A percentile compares a stretch with the other conserved stretches of the same genome.
Evolutionary conservation across 2,113 vertebrate species (phyloP).

Genomic region (Phalacrocorax carbo): DNA sequence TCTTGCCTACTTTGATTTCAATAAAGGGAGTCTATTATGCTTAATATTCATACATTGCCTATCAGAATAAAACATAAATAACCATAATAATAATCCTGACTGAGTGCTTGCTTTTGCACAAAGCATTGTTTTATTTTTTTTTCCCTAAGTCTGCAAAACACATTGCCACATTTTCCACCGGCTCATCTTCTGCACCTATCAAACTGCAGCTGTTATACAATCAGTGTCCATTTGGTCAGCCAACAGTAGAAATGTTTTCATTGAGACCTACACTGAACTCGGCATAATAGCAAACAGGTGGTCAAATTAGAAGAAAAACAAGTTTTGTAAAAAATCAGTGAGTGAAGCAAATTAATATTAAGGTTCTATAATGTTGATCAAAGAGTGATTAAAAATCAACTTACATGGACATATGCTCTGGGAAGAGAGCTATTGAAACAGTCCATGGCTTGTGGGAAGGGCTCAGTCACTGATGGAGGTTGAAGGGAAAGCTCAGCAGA

Average conservation of each 20-base stretch:
- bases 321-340: neutral
- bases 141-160: conserved; percentile 10
- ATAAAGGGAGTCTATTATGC: neutral
- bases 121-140: neutral
- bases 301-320: conserved; percentile 30
- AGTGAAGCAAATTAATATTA: neutral
- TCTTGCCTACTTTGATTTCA: neutral
- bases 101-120: neutral
- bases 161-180: conserved; percentile 38
- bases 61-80: neutral
- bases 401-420: neutral
- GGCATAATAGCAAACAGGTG: conserved; percentile 54
- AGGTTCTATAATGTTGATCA: neutral
- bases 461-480: neutral
- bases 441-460: neutral
- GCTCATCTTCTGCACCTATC: conserved; percentile 48
- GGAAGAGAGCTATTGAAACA: neutral
- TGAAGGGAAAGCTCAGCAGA: neutral
- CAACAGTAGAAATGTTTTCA: conserved; percentile 57
- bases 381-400: neutral
- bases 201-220: conserved; percentile 45
- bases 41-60: neutral
- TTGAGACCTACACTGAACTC: conserved; percentile 49
- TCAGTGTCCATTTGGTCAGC: conserved; percentile 53
- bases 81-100: neutral